Conservation (phyloP, 2,797 vertebrate genomes). For the Craterocephalus amniculus region DNA sequence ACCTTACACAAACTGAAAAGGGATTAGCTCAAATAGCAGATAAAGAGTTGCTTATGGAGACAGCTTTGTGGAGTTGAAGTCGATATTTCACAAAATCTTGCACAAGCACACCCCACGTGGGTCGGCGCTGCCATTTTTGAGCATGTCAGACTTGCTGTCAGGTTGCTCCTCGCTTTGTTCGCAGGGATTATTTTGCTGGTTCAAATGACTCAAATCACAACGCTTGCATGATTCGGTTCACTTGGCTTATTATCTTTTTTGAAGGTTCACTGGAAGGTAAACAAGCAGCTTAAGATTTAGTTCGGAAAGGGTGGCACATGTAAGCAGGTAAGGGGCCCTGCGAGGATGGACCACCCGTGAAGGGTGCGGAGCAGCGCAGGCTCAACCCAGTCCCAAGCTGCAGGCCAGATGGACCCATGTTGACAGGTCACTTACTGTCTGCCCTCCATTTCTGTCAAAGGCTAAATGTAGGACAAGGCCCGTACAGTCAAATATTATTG, state of each 20-base stretch:
- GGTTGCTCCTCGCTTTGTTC: slow-evolving; percentile 29
- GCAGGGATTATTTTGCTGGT: slow-evolving; percentile 39
- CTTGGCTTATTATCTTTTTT: slow-evolving; percentile 26
- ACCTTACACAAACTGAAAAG: slow-evolving; percentile 31
- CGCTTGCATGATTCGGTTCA: slow-evolving; percentile 39
- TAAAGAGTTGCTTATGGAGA: slow-evolving; percentile 16
- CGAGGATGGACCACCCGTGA: slow-evolving; percentile 58
- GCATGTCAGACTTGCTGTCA: slow-evolving; percentile 9
- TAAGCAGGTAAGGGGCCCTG: slow-evolving; percentile 44
- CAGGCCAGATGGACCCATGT: slow-evolving; percentile 57
- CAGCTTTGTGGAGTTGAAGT: slow-evolving; percentile 28
- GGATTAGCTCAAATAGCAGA: slow-evolving; percentile 31
- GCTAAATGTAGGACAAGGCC: slow-evolving; percentile 47
- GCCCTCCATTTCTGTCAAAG: slow-evolving; percentile 54
- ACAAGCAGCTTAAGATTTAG: slow-evolving; percentile 55
- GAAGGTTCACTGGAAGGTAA: slow-evolving; percentile 54
- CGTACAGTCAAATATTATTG: slow-evolving; percentile 54
- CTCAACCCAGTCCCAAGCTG: slow-evolving; percentile 34
- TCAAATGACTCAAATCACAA: slow-evolving; percentile 45
- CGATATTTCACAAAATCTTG: slow-evolving; percentile 45
- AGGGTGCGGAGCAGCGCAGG: slow-evolving; percentile 28
- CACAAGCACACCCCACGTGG: slow-evolving; percentile 30
- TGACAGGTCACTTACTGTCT: slow-evolving; percentile 56
- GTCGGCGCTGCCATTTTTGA: slow-evolving; percentile 37
- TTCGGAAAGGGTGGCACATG: slow-evolving; percentile 56